Evolutionary conservation across 2,113 vertebrate genomes (phyloP), one percentile per base, ranked within the genome.

Genomic region (Ancistrus triradiatus): DNA sequence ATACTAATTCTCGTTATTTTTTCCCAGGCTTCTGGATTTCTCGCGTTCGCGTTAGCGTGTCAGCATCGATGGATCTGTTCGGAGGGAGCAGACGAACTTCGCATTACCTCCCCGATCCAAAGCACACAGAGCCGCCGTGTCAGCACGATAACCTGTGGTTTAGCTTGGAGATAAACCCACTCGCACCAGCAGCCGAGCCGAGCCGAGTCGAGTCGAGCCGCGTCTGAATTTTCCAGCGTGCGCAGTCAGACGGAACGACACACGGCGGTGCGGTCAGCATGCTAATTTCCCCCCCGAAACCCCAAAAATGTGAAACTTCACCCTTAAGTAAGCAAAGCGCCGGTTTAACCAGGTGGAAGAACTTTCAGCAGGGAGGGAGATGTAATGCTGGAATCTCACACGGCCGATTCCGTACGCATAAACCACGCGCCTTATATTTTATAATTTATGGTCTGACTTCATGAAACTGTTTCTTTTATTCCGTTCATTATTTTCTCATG

Each of bases 111-210:
- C 44, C 42, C 19, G 8, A 19, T 77, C 78, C 76, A 80, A 81
- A 42, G 78, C 62, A 73, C 58, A 76, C 75, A 75, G 48, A 8
- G 22, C 24, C 60, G 48, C 78, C 81, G 80, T 76, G 72, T 64
- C 63, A 75, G 51, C 63, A 70, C 60, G 43, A 80, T 77, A 77
- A 77, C 72, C 68, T 66, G 69, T 2, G 53, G 65, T 84, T 83
- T 81, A 69, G 69, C 73, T 75, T 77, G 77, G 77, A 75, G 49
- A 43, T 57, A 68, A 28, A 69, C 71, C 70, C 77, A 70, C 69
- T 68, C n/a, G n/a, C n/a, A n/a, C 63, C 78, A 75, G 61, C 52
- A 77, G 75, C 80, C 69, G 80, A 82, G n/a, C n/a, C n/a, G n/a
- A n/a, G n/a, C n/a, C n/a, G n/a, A n/a, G n/a, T n/a, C n/a, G n/a